Conservation (phyloP, 2,888 invertebrate genomes). For the Ligdia adustata region DNA sequence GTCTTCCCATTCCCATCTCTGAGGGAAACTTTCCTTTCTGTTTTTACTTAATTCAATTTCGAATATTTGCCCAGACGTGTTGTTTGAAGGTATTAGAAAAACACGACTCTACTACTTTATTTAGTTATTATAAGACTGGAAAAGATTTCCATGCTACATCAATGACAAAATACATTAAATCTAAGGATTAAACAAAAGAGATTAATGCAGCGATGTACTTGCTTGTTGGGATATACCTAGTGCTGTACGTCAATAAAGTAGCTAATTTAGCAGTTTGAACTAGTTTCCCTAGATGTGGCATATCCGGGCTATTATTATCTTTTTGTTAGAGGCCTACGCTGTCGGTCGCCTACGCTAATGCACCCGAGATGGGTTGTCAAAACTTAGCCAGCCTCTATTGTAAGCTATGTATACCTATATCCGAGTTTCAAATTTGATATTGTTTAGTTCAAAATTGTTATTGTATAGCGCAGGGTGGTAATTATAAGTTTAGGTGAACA, state of each 20-base stretch:
- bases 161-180: no score
- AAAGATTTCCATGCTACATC: no score
- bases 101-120: no score
- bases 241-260: no score
- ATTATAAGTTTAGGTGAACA: slow-evolving; percentile 7
- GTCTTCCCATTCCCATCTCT: background rate
- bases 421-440: slow-evolving; percentile 7
- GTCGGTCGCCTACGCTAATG: slow-evolving; percentile 15
- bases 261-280: slow-evolving; percentile 19
- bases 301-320: slow-evolving; percentile 17
- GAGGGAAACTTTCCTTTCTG: background rate
- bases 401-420: no score
- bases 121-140: no score
- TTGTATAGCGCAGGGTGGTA: slow-evolving; percentile 12
- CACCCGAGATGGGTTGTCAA: slow-evolving; percentile 20
- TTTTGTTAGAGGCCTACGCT: no score
- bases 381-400: slow-evolving; percentile 15
- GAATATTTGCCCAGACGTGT: background rate
- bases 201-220: no score
- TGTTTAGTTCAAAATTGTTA: slow-evolving; percentile 7
- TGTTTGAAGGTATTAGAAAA: no score
- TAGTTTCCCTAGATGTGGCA: slow-evolving; percentile 16
- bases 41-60: background rate
- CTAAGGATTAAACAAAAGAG: no score
- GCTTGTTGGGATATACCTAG: no score